Conservation (phyloP, 2,888 invertebrate species). For the Boloria euphrosyne region DNA sequence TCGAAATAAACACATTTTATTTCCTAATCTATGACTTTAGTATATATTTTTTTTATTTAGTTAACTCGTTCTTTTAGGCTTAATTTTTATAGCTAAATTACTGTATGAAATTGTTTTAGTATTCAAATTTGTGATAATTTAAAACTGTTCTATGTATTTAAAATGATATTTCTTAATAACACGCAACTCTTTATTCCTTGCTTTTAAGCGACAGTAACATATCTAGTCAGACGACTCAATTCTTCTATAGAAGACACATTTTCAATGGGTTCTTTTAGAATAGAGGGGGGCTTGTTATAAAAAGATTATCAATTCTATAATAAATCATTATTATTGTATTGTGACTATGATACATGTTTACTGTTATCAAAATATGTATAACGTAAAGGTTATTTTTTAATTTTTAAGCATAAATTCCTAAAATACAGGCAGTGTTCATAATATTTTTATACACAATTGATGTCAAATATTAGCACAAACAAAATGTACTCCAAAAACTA, state of each 20-base stretch:
- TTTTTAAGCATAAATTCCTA: no score
- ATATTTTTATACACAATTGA: background rate
- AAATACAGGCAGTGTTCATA: no score
- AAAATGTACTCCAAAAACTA: conserved; percentile 4
- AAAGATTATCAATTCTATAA: background rate
- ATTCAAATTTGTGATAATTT: background rate
- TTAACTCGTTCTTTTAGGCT: conserved; percentile 7
- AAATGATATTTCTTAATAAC: background rate
- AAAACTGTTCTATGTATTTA: background rate
- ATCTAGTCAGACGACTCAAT: no score
- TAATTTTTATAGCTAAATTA: conserved; percentile 5
- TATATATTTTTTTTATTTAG: background rate
- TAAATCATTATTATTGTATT: no score
- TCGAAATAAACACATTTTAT: no score
- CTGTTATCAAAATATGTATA: no score
- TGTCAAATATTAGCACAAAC: conserved; percentile 17
- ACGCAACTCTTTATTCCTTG: no score
- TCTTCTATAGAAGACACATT: background rate
- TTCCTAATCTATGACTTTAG: no score
- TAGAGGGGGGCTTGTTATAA: background rate
- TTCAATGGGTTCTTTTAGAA: background rate
- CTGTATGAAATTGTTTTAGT: conserved; percentile 1
- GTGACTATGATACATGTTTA: no score
- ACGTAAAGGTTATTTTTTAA: no score
- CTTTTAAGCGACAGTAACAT: no score